These are phyloP conservation scores for Eulemur albifrons DNA, from an alignment of 2,797 vertebrate genomes.

Conservation along the genomic window DNA sequence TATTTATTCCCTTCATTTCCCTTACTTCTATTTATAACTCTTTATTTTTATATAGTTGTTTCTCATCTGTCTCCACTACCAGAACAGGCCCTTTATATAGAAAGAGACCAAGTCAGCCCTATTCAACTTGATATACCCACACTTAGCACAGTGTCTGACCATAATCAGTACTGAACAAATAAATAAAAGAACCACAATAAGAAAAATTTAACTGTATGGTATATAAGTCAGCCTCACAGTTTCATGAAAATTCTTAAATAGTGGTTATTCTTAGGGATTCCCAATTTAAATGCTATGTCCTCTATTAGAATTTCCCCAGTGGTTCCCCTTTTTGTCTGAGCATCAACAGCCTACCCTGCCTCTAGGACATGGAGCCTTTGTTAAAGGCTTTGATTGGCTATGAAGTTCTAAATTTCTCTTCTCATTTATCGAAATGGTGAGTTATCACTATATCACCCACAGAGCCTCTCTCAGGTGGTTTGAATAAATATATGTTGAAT, in stretches of 20 bases:
- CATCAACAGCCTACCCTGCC: no score
- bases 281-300: not conserved
- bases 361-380: not conserved
- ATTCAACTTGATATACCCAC: not conserved
- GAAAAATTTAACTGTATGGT: not conserved
- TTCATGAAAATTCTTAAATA: not conserved
- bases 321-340: not conserved
- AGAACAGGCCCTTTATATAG: not conserved
- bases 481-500: not conserved
- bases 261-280: not conserved
- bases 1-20: not conserved
- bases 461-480: not conserved
- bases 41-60: not conserved
- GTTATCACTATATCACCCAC: not conserved
- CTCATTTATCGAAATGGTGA: not conserved
- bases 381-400: not conserved
- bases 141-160: not conserved
- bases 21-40: not conserved
- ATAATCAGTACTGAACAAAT: not conserved
- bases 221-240: not conserved
- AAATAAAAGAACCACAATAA: not conserved
- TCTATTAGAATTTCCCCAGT: not conserved
- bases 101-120: not conserved
- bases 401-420: not conserved
- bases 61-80: not conserved